Evolutionary conservation across 2,888 invertebrate genomes (phyloP), one percentile per base, ranked within the genome.

Genomic region (Morpho deidamia): DNA sequence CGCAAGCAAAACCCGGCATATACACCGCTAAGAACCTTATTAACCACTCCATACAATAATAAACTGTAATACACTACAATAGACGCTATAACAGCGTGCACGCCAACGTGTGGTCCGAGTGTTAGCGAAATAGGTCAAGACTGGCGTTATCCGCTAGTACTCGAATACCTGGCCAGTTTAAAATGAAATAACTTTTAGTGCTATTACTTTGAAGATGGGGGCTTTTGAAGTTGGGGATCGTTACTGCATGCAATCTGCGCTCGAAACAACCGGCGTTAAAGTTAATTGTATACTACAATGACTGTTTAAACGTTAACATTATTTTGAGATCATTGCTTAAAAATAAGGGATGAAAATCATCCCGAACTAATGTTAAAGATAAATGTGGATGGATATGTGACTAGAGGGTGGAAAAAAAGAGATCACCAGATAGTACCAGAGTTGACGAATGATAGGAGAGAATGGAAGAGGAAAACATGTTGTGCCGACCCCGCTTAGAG

Each of bases 121-220:
- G 50, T 39, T 9, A 46, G 43, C 50, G 44, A 55, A 55, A 41
- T 58, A 46, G 58, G 58, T 58, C 58, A 55, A 58, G 55, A 53
- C 44, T 46, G 40, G 47, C 39, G 42, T 47, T 55, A 48, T 55
- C 51, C 48, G 55, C 48, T 47, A 42, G 47, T 51, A 55, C 55
- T 56, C 37, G 51, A 58, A 46, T 57, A 58, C 53, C 58, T 58
- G 58, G 47, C 58, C 55, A 53, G 50, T 55, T 55, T 51, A 55
- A 58, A 58, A 58, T 58, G 50, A 55, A 41, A 55, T 55, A 53
- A 55, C 50, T 53, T 53, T 51, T 53, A 50, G 46, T 44, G 38
- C 50, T 43, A 51, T 55, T 50, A 42, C 55, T 50, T 50, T 42
- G 40, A 34, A 47, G 58, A 55, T 47, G 47, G 49, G 47, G 50